Conservation (phyloP, 35 echinoderm and acorn worm genomes). For the Amphiura filiformis region DNA sequence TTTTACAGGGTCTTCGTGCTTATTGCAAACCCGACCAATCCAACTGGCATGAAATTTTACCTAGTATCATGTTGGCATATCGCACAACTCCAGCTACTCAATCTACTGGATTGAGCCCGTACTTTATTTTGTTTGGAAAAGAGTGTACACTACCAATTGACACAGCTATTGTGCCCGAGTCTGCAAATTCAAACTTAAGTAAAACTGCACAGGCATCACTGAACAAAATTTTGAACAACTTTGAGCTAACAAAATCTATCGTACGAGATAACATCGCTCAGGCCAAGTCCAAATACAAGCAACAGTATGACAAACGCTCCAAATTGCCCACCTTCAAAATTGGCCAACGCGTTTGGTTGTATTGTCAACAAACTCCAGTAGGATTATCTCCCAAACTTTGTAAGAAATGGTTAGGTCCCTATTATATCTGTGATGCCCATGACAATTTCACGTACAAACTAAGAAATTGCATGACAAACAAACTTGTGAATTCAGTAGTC, state of each 20-base stretch:
- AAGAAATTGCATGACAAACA: conserved; percentile 7
- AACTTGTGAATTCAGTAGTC: conserved; percentile 31
- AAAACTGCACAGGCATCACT: background rate
- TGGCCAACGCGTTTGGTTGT: conserved; percentile 12
- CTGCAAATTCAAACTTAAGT: background rate
- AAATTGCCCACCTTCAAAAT: background rate
- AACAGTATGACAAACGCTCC: conserved; percentile 9
- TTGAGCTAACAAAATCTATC: background rate
- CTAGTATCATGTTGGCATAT: conserved; percentile 57
- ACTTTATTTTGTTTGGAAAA: conserved; percentile 40
- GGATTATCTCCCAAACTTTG: conserved; percentile 9
- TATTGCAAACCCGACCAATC: conserved; percentile 22
- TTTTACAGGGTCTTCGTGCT: conserved; percentile 45
- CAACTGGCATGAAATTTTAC: conserved; percentile 31
- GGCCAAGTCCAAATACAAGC: conserved; percentile 8
- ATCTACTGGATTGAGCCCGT: conserved; percentile 49
- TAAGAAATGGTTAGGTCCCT: conserved; percentile 15
- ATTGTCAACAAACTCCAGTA: background rate
- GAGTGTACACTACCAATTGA: conserved; percentile 50
- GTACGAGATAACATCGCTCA: conserved; percentile 8
- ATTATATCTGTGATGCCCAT: conserved; percentile 7
- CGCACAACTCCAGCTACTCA: conserved; percentile 48
- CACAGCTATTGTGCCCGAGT: conserved; percentile 26
- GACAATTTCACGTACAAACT: conserved; percentile 31
- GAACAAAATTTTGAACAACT: conserved; percentile 14